Percentiles rank a stretch among this genome's conserved stretches.
Conservation (phyloP, 2,797 vertebrate species). For the Adrianichthys oophorus region DNA sequence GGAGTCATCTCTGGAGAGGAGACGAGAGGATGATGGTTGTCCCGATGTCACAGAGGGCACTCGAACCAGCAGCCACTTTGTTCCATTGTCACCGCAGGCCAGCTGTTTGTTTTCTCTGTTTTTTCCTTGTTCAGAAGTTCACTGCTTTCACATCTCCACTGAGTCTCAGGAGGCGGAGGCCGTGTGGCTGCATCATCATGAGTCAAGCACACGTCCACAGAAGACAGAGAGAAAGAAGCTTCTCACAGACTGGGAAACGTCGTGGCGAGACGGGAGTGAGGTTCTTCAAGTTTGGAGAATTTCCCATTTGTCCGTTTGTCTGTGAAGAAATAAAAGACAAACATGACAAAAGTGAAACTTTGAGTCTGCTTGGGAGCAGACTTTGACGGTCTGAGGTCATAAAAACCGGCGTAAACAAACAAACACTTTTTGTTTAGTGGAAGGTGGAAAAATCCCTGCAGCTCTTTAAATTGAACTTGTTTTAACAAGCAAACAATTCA, state of each 20-base stretch:
- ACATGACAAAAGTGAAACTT: slow-evolving; percentile 4
- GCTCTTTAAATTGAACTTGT: slow-evolving; percentile 30
- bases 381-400: slow-evolving; percentile 15
- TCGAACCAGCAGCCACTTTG: slow-evolving; percentile 70
- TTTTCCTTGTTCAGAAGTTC: slow-evolving; percentile 44
- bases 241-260: background rate
- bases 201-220: slow-evolving; percentile 41
- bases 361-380: background rate
- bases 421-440: slow-evolving; percentile 38
- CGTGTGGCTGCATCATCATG: slow-evolving; percentile 24
- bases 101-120: slow-evolving; percentile 53
- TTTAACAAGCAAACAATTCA: slow-evolving; percentile 61
- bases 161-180: slow-evolving; percentile 41
- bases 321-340: slow-evolving; percentile 48
- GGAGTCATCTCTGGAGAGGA: slow-evolving; percentile 45
- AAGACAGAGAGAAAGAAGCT: background rate
- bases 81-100: slow-evolving; percentile 72
- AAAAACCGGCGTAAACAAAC: slow-evolving; percentile 24
- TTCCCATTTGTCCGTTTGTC: slow-evolving; percentile 56
- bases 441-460: slow-evolving; percentile 44
- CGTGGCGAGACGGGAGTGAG: slow-evolving; percentile 20
- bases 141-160: slow-evolving; percentile 24
- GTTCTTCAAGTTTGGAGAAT: slow-evolving; percentile 37
- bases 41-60: slow-evolving; percentile 55
- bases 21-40: slow-evolving; percentile 44